phyloP scores from a whole-genome alignment of 2,888 invertebrate species.

The Aproaerema taeniolella region DNA sequence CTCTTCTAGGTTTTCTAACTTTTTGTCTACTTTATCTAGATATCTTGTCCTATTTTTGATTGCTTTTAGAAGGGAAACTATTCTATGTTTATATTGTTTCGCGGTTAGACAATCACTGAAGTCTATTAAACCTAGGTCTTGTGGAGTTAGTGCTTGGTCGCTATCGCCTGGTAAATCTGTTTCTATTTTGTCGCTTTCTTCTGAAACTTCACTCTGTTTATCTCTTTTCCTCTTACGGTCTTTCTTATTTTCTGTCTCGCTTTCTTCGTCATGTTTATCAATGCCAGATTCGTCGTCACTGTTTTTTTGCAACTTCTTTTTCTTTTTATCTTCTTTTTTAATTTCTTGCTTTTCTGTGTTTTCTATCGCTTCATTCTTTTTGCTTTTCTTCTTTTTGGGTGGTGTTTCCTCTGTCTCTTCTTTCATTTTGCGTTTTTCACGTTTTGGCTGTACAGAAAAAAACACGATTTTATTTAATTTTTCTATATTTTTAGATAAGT shows the following conservation, averaged over 20 bases:
- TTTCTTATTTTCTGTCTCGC: neutral
- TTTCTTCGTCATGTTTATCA: too few relatives aligned
- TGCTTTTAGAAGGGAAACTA: conserved; percentile 39
- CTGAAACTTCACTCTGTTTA: conserved; percentile 26
- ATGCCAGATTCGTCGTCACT: too few relatives aligned
- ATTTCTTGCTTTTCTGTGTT: too few relatives aligned
- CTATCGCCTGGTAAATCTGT: conserved; percentile 47
- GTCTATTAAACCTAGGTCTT: conserved; percentile 47
- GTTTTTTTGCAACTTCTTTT: conserved; percentile 11
- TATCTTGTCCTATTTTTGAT: conserved; percentile 28
- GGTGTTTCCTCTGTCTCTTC: conserved; percentile 15
- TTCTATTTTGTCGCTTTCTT: conserved; percentile 58
- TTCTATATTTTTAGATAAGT: too few relatives aligned
- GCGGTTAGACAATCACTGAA: conserved; percentile 43
- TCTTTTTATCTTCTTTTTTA: neutral
- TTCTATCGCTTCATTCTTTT: conserved; percentile 11
- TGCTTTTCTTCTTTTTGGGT: conserved; percentile 22
- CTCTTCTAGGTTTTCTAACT: conserved; percentile 50
- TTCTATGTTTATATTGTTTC: conserved; percentile 46
- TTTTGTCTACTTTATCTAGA: conserved; percentile 34
- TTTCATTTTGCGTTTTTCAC: conserved; percentile 10
- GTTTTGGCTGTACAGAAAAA: neutral
- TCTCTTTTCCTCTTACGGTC: conserved; percentile 20
- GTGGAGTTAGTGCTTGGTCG: conserved; percentile 39
- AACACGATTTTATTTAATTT: neutral